Conservation (phyloP, 2,113 vertebrate species). For the Peromyscus polionotus region DNA sequence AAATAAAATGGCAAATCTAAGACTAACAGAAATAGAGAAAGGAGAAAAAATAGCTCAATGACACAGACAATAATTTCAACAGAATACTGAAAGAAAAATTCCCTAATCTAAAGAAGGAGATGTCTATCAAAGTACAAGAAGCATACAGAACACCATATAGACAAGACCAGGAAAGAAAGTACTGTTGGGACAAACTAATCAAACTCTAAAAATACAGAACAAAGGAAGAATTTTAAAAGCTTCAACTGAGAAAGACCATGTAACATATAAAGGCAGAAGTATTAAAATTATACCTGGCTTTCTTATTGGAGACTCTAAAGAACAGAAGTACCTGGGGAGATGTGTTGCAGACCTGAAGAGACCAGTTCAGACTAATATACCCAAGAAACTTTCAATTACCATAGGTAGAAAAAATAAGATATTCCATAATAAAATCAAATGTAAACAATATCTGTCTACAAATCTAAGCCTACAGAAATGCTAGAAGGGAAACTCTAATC, state of each 20-base stretch:
- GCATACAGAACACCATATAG: neutral
- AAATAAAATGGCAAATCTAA: neutral
- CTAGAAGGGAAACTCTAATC: neutral
- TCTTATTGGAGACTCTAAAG: neutral
- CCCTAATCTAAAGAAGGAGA: neutral
- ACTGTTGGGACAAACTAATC: neutral
- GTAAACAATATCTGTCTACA: neutral
- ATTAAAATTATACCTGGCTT: neutral
- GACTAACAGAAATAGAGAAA: neutral
- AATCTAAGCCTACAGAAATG: neutral
- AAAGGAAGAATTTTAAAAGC: neutral
- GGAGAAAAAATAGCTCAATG: neutral
- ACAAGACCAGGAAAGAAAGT: neutral
- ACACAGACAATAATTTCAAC: neutral
- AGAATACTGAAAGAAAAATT: neutral
- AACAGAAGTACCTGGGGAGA: neutral
- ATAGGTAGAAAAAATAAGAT: neutral
- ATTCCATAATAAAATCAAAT: neutral
- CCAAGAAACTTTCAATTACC: neutral
- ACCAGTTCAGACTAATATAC: neutral
- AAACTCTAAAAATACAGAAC: neutral
- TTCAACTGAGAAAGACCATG: neutral
- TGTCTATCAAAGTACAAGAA: neutral
- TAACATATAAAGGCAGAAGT: neutral
- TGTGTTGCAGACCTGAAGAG: neutral